phyloP scores from a whole-genome alignment of 1,140 invertebrate species.

The Drosophila kurseongensis region DNA sequence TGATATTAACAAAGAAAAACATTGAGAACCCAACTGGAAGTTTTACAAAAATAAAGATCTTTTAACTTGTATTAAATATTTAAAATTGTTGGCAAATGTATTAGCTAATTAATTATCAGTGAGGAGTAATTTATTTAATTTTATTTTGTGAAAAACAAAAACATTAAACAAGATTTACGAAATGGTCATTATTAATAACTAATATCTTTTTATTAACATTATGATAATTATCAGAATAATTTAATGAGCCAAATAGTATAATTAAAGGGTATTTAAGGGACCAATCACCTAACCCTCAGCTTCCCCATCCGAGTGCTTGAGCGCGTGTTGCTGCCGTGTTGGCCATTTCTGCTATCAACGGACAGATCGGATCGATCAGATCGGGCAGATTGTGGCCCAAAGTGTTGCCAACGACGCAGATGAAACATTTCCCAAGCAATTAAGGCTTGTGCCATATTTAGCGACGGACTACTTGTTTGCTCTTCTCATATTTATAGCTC shows the following conservation, averaged over 20 bases:
- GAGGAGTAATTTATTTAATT: no score
- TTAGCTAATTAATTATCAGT: no score
- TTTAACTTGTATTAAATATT: no score
- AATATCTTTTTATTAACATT: no score
- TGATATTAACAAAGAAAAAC: no score
- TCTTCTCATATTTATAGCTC: constrained; percentile 62
- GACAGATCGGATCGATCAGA: constrained; percentile 42
- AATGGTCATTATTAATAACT: no score
- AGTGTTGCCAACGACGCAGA: constrained; percentile 70
- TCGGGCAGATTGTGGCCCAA: constrained; percentile 41
- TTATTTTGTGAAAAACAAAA: no score
- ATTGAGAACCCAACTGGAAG: no score
- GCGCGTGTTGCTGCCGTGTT: constrained; percentile 31
- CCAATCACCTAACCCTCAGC: no score
- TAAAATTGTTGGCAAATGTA: no score
- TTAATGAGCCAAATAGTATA: neutral
- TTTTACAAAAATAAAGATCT: no score
- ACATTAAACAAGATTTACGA: no score
- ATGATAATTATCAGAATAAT: neutral
- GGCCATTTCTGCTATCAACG: constrained; percentile 46
- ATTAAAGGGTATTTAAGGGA: neutral
- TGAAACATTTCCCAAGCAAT: constrained; percentile 63
- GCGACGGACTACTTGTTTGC: constrained; percentile 23
- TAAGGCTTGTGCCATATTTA: constrained; percentile 61
- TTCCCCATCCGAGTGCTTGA: neutral